phyloP scores from a whole-genome alignment of 2,888 invertebrate genomes.

The Ormyrus rosae region DNA sequence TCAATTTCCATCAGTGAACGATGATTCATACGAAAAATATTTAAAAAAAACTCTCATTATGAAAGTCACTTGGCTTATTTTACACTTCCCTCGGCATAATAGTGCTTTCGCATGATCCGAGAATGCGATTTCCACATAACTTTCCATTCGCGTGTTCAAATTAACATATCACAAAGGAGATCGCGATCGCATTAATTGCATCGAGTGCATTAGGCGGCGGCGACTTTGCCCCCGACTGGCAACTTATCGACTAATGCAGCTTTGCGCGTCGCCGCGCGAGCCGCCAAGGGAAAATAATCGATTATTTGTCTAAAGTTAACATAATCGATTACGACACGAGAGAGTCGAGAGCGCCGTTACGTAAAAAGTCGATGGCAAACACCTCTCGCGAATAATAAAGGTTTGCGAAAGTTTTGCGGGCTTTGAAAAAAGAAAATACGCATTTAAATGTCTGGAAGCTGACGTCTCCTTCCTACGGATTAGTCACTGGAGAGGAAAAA shows the following conservation, averaged over 20 bases:
- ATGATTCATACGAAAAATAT: no score
- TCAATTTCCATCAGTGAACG: no score
- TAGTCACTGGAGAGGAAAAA: conserved; percentile 21
- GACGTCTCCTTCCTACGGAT: conserved; percentile 25
- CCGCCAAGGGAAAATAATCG: conserved; percentile 24
- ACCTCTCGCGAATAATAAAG: conserved; percentile 31
- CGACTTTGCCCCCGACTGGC: not conserved
- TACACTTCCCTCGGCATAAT: no score
- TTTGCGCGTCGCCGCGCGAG: not conserved
- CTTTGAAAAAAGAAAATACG: not conserved
- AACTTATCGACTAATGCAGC: conserved; percentile 1
- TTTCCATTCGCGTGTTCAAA: conserved; percentile 12
- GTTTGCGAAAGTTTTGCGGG: conserved; percentile 43
- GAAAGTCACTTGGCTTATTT: no score
- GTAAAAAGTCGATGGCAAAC: conserved; percentile 5
- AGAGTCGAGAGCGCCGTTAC: not conserved
- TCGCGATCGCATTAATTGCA: conserved; percentile 24
- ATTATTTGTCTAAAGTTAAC: conserved; percentile 24
- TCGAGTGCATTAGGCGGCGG: not conserved
- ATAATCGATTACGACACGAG: conserved; percentile 41
- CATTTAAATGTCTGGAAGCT: conserved; percentile 1
- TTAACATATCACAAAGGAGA: conserved; percentile 39
- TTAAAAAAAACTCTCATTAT: no score
- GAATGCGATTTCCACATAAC: not conserved
- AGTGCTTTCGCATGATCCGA: no score